Conservation (phyloP, 2,797 vertebrate genomes). For the Myotis daubentonii region DNA sequence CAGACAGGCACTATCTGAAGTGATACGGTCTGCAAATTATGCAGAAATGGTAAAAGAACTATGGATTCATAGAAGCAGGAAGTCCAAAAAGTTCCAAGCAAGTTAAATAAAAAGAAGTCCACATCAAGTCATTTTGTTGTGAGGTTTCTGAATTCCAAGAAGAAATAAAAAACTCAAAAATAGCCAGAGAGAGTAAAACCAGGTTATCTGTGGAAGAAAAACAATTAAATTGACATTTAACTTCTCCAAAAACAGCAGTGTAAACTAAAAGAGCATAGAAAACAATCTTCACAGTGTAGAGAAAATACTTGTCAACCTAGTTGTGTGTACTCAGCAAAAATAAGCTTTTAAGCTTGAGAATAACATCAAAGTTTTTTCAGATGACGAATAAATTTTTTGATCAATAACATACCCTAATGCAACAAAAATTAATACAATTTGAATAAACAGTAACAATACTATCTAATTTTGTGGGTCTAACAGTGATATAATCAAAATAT, state of each 20-base stretch:
- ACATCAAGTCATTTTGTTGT: background rate
- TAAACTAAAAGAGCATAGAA: background rate
- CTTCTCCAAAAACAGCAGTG: background rate
- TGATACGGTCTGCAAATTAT: background rate
- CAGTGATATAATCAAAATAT: conserved; percentile 40
- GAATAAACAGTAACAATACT: conserved; percentile 51
- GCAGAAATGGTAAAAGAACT: background rate
- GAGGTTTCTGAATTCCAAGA: background rate
- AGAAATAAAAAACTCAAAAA: background rate
- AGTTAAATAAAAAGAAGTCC: conserved; percentile 9
- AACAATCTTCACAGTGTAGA: background rate
- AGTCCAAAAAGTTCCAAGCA: background rate
- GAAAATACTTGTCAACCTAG: background rate
- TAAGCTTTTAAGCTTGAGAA: background rate
- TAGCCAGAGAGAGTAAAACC: background rate
- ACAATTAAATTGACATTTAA: background rate
- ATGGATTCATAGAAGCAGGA: background rate
- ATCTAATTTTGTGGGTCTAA: conserved; percentile 38
- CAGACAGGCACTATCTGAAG: background rate
- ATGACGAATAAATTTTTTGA: background rate
- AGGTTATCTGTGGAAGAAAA: background rate
- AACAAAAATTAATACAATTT: conserved; percentile 48
- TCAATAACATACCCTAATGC: background rate
- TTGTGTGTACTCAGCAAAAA: background rate
- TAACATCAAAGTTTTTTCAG: conserved; percentile 8